These are phyloP conservation scores for Lumbricus terrestris DNA, from an alignment of 2,888 invertebrate species.

Conservation along the genomic window DNA sequence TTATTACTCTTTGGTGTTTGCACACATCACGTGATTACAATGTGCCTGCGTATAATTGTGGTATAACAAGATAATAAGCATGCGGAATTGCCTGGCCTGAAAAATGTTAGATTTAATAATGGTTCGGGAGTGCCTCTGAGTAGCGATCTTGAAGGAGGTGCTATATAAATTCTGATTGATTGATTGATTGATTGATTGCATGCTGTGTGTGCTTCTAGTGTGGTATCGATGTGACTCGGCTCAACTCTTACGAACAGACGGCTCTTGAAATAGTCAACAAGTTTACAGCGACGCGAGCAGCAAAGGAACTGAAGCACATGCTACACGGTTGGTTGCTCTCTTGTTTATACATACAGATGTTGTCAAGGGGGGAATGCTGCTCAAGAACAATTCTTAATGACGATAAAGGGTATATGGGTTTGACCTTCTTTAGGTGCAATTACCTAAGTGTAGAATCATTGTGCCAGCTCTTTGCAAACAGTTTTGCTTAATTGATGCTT, in stretches of 20 bases:
- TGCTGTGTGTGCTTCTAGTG: constrained; percentile 57
- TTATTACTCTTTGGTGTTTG: no score
- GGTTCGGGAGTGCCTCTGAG: no score
- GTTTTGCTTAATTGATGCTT: not conserved
- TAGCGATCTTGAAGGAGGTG: no score
- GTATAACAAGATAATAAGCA: not conserved
- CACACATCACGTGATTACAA: no score
- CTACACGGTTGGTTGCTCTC: constrained; percentile 58
- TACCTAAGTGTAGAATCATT: not conserved
- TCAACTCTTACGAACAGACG: constrained; percentile 61
- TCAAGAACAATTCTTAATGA: no score
- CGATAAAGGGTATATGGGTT: not conserved
- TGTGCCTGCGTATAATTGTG: no score
- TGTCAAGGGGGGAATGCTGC: no score
- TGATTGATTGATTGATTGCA: no score
- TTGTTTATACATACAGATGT: not conserved
- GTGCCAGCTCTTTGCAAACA: not conserved
- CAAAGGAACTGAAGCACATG: constrained; percentile 60
- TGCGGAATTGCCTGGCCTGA: not conserved
- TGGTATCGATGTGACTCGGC: constrained; percentile 60
- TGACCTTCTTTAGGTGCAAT: not conserved
- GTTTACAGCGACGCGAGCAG: constrained; percentile 57
- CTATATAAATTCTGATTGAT: no score
- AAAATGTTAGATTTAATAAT: not conserved
- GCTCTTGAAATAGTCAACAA: constrained; percentile 61